These are phyloP conservation scores for Peromyscus maniculatus DNA, from an alignment of 2,113 vertebrate genomes.

Conservation along the genomic window DNA sequence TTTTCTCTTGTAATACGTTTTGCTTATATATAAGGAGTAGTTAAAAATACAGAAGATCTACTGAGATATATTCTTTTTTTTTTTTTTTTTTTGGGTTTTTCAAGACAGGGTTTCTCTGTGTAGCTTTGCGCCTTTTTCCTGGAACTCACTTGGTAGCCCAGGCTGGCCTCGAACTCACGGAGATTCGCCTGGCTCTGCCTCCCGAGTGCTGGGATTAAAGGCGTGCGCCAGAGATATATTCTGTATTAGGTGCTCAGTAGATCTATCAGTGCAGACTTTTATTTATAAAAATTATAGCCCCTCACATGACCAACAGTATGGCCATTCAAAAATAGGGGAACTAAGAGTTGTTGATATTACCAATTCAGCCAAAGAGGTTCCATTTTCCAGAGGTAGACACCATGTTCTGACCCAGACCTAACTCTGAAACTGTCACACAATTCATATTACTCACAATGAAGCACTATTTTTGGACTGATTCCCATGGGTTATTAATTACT, in stretches of 20 bases:
- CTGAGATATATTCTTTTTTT: neutral
- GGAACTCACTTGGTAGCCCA: too few species aligned
- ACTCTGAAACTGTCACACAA: neutral
- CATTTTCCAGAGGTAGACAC: neutral
- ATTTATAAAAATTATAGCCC: neutral
- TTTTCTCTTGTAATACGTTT: neutral
- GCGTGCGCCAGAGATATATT: neutral
- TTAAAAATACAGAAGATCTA: neutral
- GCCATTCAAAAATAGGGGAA: neutral
- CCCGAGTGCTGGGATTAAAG: too few species aligned
- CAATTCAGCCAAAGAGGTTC: neutral
- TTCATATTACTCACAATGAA: neutral
- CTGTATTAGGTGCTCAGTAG: neutral
- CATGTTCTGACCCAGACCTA: neutral
- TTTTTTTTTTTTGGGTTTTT: too few species aligned
- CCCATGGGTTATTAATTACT: constrained; percentile 28
- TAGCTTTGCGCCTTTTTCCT: too few species aligned
- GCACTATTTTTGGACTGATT: constrained; percentile 14
- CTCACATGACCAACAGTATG: neutral
- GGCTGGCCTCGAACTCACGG: too few species aligned
- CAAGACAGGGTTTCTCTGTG: too few species aligned
- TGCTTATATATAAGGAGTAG: neutral
- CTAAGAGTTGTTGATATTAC: neutral
- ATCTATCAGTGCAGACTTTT: neutral
- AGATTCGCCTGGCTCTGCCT: too few species aligned